Percentiles rank a stretch among this genome's conserved stretches.
phyloP scores from a whole-genome alignment of 2,797 vertebrate genomes.

The Peromyscus eremicus region DNA sequence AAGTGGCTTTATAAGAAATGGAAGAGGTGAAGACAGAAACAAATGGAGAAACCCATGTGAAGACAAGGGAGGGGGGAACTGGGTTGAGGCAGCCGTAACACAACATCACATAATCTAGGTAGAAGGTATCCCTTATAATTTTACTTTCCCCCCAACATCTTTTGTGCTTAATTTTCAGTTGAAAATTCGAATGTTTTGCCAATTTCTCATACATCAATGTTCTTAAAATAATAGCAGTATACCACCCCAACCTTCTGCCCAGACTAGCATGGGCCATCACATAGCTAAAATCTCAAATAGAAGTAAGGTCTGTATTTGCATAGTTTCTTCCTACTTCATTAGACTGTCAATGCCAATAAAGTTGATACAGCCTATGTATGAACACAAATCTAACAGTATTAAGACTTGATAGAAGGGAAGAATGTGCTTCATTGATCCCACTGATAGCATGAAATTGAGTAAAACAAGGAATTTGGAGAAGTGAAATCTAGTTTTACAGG shows the following conservation, averaged over 20 bases:
- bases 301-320: not conserved
- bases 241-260: accelerated
- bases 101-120: not conserved
- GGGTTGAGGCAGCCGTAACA: accelerated
- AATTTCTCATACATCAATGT: not conserved
- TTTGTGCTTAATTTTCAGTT: constrained; percentile 17
- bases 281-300: not conserved
- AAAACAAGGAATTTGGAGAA: not conserved
- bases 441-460: not conserved
- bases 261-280: not conserved
- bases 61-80: not conserved
- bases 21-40: not conserved
- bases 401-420: not conserved
- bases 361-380: not conserved
- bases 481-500: not conserved
- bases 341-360: not conserved
- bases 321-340: not conserved
- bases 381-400: not conserved
- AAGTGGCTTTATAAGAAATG: not conserved
- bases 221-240: not conserved
- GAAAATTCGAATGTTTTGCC: not conserved
- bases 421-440: not conserved
- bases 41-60: not conserved
- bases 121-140: not conserved
- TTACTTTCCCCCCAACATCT: not conserved